Evolutionary conservation across 1,140 invertebrate genomes (phyloP), one percentile per base, ranked within the genome.

Genomic region (Anastrepha obliqua): DNA sequence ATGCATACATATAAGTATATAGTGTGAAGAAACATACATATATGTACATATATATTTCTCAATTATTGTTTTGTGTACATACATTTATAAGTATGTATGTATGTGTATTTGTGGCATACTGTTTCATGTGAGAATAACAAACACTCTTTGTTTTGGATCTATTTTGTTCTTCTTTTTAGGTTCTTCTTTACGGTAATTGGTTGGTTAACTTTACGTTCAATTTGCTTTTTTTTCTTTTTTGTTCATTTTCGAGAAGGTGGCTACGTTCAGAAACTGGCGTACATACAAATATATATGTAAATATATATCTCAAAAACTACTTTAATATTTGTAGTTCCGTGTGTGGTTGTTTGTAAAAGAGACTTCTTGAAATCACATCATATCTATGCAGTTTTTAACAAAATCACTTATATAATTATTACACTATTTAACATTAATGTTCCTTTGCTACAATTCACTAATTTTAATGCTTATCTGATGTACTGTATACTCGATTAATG

Each of bases 21-120:
- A 44, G 17, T 44, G 11, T 55, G 11, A 6, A 55, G 51, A 29
- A 29, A 65, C 64, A 65, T 8, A 3, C 67, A 74, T 44, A 74
- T 74, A 42, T 9, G 65, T 67, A 29, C 39, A 67, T 15, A 42
- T 3, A 85, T 85, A 29, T 59, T 8, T 8, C 44, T 29, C n/a
- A 85, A 15, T 59, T 85, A 85, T 85, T 85, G 81, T 58, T 85
- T 74, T 74, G 29, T 39, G 29, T 67, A 67, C 20, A 67, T 29
- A 29, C 29, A 29, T 29, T 29, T 29, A 29, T 29, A 29, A 29
- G 29, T 29, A 29, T 67, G 29, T 67, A 47, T 74, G 42, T 62
- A 62, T 11, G 17, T n/a, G 11, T 62, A 4, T 62, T 62, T 62
- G 60, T 62, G 60, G 60, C 60, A 13, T 17, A 62, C 15, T 62